Conservation (phyloP, 2,888 invertebrate species). For the Erpobdella octoculata region DNA sequence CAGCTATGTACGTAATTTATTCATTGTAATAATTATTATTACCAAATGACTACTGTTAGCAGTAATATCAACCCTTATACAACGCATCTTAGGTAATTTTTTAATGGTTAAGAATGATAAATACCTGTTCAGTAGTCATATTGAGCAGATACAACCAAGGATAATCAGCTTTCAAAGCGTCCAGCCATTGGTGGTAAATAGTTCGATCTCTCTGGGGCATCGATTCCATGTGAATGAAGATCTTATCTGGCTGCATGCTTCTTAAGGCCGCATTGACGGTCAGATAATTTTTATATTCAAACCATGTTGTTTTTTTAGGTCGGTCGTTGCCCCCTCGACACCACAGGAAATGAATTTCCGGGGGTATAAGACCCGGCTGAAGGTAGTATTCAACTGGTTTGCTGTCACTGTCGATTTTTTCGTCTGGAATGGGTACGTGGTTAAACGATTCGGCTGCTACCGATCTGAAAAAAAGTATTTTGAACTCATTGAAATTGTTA, state of each 20-base stretch:
- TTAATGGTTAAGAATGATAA: not conserved
- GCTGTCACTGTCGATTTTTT: conserved; percentile 7
- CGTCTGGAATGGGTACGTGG: not conserved
- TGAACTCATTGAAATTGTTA: not conserved
- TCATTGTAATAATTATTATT: not conserved
- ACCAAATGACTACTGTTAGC: not conserved
- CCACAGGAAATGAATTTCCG: conserved; percentile 44
- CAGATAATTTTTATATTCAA: conserved; percentile 45
- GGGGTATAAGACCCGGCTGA: conserved; percentile 30
- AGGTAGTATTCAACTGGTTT: conserved; percentile 26
- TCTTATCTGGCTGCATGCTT: conserved; percentile 42
- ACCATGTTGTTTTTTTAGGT: conserved; percentile 34
- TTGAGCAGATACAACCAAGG: conserved; percentile 38
- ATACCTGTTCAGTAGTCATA: conserved; percentile 33
- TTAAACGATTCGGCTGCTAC: not conserved
- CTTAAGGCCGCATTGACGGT: conserved; percentile 39
- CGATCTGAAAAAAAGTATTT: not conserved
- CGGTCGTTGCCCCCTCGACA: conserved; percentile 36
- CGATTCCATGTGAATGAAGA: conserved; percentile 8
- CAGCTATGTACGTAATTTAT: not conserved
- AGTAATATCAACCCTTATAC: not conserved
- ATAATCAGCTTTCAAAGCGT: conserved; percentile 40
- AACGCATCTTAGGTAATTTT: too few species aligned
- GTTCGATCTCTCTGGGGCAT: conserved; percentile 34
- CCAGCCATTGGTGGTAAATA: conserved; percentile 42